phyloP scores from a whole-genome alignment of 2,888 invertebrate species.

The Agrilus biguttatus region DNA sequence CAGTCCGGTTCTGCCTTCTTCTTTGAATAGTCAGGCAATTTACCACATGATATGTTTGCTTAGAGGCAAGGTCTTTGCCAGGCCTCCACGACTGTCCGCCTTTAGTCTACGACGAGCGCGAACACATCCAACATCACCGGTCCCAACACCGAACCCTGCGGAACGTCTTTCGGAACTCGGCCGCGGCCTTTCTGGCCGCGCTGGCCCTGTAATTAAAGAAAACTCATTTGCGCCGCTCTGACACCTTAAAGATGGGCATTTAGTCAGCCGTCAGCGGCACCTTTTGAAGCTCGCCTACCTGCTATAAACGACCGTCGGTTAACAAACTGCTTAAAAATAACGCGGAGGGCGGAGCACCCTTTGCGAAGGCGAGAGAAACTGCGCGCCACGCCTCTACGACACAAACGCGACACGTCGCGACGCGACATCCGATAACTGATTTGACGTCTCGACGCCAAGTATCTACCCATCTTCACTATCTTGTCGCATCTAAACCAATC shows the following conservation, averaged over 20 bases:
- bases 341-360: conserved; percentile 26
- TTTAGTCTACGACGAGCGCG: conserved; percentile 8
- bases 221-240: conserved; percentile 35
- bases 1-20: too few relatives aligned
- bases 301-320: conserved; percentile 30
- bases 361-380: conserved; percentile 26
- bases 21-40: conserved; percentile 30
- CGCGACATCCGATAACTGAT: conserved; percentile 11
- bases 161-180: conserved; percentile 12
- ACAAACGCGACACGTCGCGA: conserved; percentile 18
- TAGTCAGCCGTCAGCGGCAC: conserved; percentile 35
- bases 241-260: conserved; percentile 36
- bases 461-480: conserved; percentile 7
- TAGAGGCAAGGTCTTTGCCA: conserved; percentile 30
- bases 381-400: conserved; percentile 18
- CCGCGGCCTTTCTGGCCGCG: conserved; percentile 24
- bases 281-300: conserved; percentile 30
- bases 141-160: conserved; percentile 2
- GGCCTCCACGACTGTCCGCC: conserved; percentile 13
- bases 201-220: conserved; percentile 35
- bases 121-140: conserved; percentile 6
- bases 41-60: conserved; percentile 35
- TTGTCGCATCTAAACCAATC: too few relatives aligned
- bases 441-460: conserved; percentile 7
- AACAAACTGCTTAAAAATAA: conserved; percentile 30